A percentile compares a stretch with the other conserved stretches of the same genome.
Conservation (phyloP, 2,797 vertebrate species). For the Anguilla obscura region DNA sequence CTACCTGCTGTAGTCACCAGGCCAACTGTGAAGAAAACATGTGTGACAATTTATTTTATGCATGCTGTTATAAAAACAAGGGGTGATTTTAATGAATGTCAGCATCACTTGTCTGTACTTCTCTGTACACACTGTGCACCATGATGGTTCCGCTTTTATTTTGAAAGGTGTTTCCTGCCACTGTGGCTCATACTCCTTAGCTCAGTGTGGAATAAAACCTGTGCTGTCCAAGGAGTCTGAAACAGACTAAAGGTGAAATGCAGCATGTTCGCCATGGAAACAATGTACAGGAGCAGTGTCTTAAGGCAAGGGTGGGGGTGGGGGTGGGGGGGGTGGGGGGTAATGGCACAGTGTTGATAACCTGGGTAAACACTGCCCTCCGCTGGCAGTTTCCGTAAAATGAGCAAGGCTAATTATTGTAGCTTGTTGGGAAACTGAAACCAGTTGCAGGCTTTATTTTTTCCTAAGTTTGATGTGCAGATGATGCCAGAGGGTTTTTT, state of each 20-base stretch:
- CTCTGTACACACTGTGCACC: no score
- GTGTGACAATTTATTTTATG: no score
- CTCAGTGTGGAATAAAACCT: background rate
- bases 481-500: background rate
- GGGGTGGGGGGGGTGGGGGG: background rate
- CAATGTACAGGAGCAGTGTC: background rate
- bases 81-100: no score
- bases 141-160: no score
- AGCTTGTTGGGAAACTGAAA: background rate
- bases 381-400: background rate
- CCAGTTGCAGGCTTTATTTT: background rate
- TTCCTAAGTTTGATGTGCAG: background rate
- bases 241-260: background rate
- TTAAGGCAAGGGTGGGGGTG: background rate
- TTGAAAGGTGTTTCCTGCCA: no score
- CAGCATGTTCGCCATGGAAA: background rate
- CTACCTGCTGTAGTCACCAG: no score
- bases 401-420: background rate
- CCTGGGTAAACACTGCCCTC: conserved; percentile 1
- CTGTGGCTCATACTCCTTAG: no score
- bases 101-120: no score
- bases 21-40: no score
- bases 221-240: background rate
- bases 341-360: background rate
- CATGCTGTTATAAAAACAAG: no score